Conservation (phyloP, 2,888 invertebrate species). For the Baronia brevicornis region DNA sequence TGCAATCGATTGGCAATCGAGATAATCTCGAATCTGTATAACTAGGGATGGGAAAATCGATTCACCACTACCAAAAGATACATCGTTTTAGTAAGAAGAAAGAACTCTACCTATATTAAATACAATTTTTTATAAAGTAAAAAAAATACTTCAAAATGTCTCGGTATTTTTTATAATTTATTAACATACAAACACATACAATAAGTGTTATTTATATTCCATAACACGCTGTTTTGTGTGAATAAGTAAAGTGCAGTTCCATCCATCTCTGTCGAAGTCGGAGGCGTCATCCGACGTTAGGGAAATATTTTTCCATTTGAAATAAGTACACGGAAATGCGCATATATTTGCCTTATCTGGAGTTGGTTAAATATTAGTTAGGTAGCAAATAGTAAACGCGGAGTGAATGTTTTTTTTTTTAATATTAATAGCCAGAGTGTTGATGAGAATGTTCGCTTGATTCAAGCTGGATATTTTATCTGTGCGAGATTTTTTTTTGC, state of each 20-base stretch:
- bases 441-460: conserved; percentile 45
- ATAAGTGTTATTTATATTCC: neutral
- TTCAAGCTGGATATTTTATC: conserved; percentile 32
- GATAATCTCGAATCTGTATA: too few species aligned
- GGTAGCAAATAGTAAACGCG: conserved; percentile 45
- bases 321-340: conserved; percentile 61
- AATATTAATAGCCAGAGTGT: conserved; percentile 47
- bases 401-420: conserved; percentile 47
- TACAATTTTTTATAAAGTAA: too few species aligned
- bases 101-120: too few species aligned
- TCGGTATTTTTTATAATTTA: neutral
- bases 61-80: too few species aligned
- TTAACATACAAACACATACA: too few species aligned
- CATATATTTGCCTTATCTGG: conserved; percentile 69
- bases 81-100: too few species aligned
- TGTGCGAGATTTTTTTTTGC: conserved; percentile 35
- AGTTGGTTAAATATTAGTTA: conserved; percentile 67
- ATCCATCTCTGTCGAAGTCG: conserved; percentile 12
- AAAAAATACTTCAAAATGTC: conserved; percentile 4
- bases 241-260: conserved; percentile 17
- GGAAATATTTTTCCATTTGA: conserved; percentile 73
- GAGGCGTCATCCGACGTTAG: conserved; percentile 45
- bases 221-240: too few species aligned
- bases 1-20: too few species aligned
- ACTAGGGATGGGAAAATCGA: too few species aligned